Percentiles rank a stretch among this genome's conserved stretches.
Evolutionary conservation across 2,113 vertebrate genomes (phyloP).

Genomic region (Phyllostomus hastatus): DNA sequence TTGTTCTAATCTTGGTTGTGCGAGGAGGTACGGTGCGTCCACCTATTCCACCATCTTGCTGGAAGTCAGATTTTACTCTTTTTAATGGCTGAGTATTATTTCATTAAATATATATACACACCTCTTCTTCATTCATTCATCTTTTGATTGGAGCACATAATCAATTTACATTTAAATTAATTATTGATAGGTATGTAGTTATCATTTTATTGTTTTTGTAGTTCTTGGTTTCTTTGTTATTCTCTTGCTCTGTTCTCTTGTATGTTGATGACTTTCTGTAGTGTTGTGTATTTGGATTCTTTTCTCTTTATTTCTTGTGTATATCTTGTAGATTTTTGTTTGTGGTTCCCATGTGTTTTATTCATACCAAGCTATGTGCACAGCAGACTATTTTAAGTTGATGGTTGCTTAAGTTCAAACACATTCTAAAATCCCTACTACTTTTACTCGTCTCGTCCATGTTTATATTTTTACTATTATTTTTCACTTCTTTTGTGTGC

Average conservation of each 20-base stretch:
- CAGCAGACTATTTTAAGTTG: background rate
- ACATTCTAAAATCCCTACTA: background rate
- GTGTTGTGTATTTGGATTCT: background rate
- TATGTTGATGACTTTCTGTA: background rate
- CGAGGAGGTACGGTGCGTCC: too few species aligned
- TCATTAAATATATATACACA: background rate
- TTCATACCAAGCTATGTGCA: background rate
- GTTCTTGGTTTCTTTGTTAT: background rate
- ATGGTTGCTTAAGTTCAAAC: background rate
- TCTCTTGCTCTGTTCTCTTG: background rate
- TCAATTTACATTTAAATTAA: background rate
- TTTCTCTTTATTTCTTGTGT: background rate
- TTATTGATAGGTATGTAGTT: background rate
- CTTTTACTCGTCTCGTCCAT: background rate
- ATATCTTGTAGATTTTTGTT: too few species aligned
- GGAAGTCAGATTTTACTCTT: background rate
- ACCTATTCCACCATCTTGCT: too few species aligned
- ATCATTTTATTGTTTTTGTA: background rate
- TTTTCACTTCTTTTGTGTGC: background rate
- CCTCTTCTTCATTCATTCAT: background rate
- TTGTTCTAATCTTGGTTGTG: too few species aligned
- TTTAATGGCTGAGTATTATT: background rate
- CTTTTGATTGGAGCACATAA: background rate
- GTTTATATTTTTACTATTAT: background rate
- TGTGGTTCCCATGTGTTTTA: too few species aligned